Conservation (phyloP, 2,888 invertebrate species). For the Clitarchus hookeri region DNA sequence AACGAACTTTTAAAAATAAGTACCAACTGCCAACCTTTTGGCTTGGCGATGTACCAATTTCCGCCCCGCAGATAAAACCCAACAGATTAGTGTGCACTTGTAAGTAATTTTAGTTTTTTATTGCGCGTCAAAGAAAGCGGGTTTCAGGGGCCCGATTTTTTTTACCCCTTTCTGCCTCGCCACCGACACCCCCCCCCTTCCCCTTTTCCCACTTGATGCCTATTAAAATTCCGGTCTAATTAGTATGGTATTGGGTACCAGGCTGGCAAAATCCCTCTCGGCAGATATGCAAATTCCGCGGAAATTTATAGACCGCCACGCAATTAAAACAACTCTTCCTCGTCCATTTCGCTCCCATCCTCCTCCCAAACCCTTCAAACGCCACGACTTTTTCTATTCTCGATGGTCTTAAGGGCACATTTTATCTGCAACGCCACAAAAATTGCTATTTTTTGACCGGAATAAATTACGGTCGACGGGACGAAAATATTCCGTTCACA, state of each 20-base stretch:
- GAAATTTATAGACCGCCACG: conserved; percentile 38
- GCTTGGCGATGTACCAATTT: conserved; percentile 27
- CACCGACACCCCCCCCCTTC: background rate
- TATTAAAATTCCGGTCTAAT: conserved; percentile 38
- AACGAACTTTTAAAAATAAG: conserved; percentile 26
- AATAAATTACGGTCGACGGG: background rate
- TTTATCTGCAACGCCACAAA: background rate
- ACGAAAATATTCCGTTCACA: background rate
- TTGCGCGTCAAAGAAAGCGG: conserved; percentile 27
- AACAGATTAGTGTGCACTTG: conserved; percentile 28
- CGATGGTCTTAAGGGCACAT: conserved; percentile 17
- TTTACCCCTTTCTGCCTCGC: conserved; percentile 8
- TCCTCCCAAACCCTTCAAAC: background rate
- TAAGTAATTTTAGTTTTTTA: conserved; percentile 36
- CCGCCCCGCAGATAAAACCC: conserved; percentile 22
- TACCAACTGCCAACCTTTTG: conserved; percentile 6
- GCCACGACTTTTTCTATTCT: background rate
- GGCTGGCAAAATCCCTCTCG: conserved; percentile 29
- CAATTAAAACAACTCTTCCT: conserved; percentile 37
- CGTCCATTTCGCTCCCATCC: background rate
- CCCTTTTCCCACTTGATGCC: conserved; percentile 21
- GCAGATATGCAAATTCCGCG: conserved; percentile 36
- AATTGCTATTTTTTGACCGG: conserved; percentile 20
- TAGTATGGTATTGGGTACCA: conserved; percentile 32
- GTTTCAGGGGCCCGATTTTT: background rate